Base-by-base conservation (phyloP, 2,113 vertebrate species). In the Charina bottae region DNA sequence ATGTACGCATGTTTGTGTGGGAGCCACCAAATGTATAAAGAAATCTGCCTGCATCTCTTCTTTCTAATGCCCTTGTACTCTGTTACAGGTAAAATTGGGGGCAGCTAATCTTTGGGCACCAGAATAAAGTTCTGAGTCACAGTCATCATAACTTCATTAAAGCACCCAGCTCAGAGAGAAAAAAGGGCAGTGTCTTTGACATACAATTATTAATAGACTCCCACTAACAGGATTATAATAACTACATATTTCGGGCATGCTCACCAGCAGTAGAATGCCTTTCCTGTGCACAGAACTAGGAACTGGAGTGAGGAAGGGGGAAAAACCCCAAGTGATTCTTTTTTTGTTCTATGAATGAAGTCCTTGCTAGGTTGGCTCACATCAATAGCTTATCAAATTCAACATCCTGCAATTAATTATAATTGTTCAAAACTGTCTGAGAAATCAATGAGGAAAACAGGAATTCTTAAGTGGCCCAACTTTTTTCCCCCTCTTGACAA, bases 21-120 rank as follows among this genome's bases (percentile, higher is more conserved):
- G 23, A 72, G 53, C 24, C 26, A 56, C 26, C 62, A 19, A 21
- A 88, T 7, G 13, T 26, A 4, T 24, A 2, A 24, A 54, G 56
- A 89, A 12, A 49, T 37, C n/a, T 54, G 13, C 46, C 33, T 54
- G 13, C 21, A 23, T 11, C 23, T 4, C 7, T 49, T 12, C 64
- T 19, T 26, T 13, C 10, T 7, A 28, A 87, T 55, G 88, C 60
- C 33, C 26, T 24, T 42, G 42, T 90, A 95, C 54, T 58, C 90
- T 55, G 94, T 93, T 86, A 85, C 96, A 6, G 96, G 95, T 4
- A 95, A 94, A 60, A 94, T 62, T 62, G 95, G 94, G 88, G 95
- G 94, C 91, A 95, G 60, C 88, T 96, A 92, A 0, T 95, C 96
- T 21, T 94, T 5, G 49, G 94, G 92, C 95, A 94, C 0, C 95